Conservation (phyloP, 2,113 vertebrate species). For the Picathartes gymnocephalus region DNA sequence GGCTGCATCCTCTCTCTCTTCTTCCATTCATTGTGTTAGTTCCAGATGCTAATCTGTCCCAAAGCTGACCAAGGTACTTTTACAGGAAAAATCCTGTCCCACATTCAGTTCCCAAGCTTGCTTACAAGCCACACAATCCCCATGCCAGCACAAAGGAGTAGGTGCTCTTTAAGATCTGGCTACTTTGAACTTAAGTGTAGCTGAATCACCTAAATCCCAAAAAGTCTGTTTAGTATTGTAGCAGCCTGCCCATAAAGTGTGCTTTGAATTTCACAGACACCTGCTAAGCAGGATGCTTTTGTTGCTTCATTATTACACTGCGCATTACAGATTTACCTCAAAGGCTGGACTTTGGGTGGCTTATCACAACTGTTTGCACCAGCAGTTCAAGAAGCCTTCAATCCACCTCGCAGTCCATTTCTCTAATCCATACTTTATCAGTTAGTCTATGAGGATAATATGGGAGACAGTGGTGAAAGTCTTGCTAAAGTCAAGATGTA, state of each 20-base stretch:
- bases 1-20: neutral
- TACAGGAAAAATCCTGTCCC: neutral
- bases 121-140: neutral
- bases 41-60: neutral
- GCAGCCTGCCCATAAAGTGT: neutral
- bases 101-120: neutral
- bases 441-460: neutral
- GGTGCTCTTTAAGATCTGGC: neutral
- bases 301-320: neutral
- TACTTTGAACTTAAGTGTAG: neutral
- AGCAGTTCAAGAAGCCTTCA: neutral
- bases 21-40: neutral
- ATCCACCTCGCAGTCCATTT: neutral
- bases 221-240: neutral
- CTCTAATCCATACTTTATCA: neutral
- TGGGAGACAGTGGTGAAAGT: neutral
- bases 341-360: neutral
- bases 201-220: neutral
- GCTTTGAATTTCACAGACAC: neutral
- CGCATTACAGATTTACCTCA: neutral
- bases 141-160: neutral
- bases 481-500: neutral
- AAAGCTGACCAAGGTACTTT: neutral
- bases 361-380: neutral
- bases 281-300: neutral